Base-by-base conservation (phyloP, 37 sponge, comb jelly and placozoan genomes). In the Chondrilla cf. caribensis region DNA sequence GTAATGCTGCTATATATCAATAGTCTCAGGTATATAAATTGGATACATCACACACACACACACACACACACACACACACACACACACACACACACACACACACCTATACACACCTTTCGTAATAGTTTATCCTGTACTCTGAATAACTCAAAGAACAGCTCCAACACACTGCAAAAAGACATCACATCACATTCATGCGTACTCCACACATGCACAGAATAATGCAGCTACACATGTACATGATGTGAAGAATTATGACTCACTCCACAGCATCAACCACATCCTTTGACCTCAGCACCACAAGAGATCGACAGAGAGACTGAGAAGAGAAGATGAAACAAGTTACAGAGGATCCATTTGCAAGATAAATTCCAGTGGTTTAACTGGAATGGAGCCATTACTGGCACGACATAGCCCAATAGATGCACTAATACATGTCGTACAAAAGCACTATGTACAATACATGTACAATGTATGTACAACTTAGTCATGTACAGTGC, bases 121-220 rank as follows among this genome's bases (percentile, higher is more conserved):
- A 97, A 83, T 9, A 85, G 57, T 65, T 97, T 97, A 70, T 97
- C 95, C 73, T 91, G 88, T 54, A 92, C 91, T 17, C 95, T 84
- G 60, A 97, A 91, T 24, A 97, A 87, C 36, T 87, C 86, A 81
- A 97, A 97, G 65, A 91, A 97, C 41, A 97, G 83, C 82, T 91
- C 90, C 76, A 97, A 68, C 38, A 91, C 18, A 38, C 88, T 89
- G 32, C 39, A 17, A 29, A 55, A 41, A 21, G 44, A 33, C 66
- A 18, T 26, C 22, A 7, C 22, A 64, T 15, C 26, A 24, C 15
- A 62, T 28, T 62, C 25, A 29, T 19, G 11, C 17, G 17, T 55
- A 55, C 11, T 55, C 17, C 40, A 70, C 40, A 37, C 72, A 38
- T 5, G 5, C 40, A 37, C 29, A 21, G 9, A 29, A 5, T 19